A percentile compares a stretch with the other conserved stretches of the same genome.
These are phyloP conservation scores for Lucilia sericata DNA, from an alignment of 1,140 invertebrate species.

Conservation along the genomic window DNA sequence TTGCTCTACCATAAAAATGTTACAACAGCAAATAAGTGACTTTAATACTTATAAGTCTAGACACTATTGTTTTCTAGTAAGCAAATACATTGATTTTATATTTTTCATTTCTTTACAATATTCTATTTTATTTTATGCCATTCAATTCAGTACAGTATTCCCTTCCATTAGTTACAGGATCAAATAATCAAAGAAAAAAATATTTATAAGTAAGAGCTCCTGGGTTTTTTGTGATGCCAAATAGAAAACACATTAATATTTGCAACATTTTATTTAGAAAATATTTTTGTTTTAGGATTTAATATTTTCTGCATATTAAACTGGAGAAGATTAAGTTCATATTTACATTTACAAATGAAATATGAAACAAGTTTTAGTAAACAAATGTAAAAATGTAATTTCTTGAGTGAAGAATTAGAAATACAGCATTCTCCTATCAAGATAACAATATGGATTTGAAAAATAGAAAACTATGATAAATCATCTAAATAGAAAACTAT, in stretches of 20 bases:
- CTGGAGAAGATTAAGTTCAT: no score
- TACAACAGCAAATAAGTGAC: constrained; percentile 23
- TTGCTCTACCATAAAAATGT: background rate
- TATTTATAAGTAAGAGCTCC: background rate
- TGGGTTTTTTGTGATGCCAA: background rate
- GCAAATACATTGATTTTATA: constrained; percentile 24
- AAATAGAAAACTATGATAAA: no score
- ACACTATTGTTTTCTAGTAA: constrained; percentile 27
- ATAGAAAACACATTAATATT: background rate
- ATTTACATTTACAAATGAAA: no score
- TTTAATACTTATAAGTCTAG: constrained; percentile 24
- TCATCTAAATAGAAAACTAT: no score
- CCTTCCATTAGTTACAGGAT: background rate
- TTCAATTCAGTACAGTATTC: background rate
- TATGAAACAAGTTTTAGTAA: no score
- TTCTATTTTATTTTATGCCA: background rate
- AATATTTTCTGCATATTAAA: no score
- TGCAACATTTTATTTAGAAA: background rate
- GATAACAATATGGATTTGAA: no score
- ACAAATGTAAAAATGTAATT: no score
- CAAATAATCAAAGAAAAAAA: background rate
- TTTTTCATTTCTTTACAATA: background rate
- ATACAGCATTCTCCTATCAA: no score
- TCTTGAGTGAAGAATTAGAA: no score
- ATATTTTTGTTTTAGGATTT: background rate